Evolutionary conservation across 2,113 vertebrate genomes (phyloP), one percentile per base, ranked within the genome.

Genomic region (Pterocles gutturalis): DNA sequence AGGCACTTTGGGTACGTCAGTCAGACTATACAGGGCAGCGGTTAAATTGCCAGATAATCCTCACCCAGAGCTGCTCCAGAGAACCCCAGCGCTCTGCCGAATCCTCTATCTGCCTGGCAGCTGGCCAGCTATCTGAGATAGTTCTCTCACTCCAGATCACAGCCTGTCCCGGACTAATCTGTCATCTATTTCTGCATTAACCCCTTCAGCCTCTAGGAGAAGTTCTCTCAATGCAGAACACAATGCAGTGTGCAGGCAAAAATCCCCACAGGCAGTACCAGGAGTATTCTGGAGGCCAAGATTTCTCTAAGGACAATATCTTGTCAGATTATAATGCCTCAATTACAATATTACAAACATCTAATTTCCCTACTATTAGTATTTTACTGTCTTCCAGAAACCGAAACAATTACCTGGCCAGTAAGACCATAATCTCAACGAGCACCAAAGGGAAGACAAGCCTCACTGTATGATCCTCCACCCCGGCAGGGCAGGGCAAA

Each of bases 171-270:
- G 46, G 81, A 41, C 72, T 91, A 51, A 95, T 77, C 89, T 78
- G 60, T 90, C 87, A 91, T 93, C 84, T 93, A 46, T 33, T 76
- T 88, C 87, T 88, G 83, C 53, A 51, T 94, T 96, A 97, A 94
- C 86, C 60, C 92, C 76, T 91, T 66, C 90, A 45, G 71, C 61
- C 90, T 79, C 48, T 11, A 58, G 36, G 55, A 60, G 67, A 80
- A 60, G 49, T 13, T 48, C 17, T n/a, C 60, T 62, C 43, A 5
- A 33, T 22, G 51, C 76, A 75, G 51, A 89, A 55, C 33, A 31
- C 43, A 17, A 0, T 1, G 43, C 62, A 65, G 33, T 0, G 8
- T 0, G 1, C 55, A 57, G 72, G 38, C 31, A 61, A 83, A 79
- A 89, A 36, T 41, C 43, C 43, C 51, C 53, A n/a, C 0, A 3